phyloP scores from a whole-genome alignment of 2,888 invertebrate genomes.

The Deilephila porcellus region DNA sequence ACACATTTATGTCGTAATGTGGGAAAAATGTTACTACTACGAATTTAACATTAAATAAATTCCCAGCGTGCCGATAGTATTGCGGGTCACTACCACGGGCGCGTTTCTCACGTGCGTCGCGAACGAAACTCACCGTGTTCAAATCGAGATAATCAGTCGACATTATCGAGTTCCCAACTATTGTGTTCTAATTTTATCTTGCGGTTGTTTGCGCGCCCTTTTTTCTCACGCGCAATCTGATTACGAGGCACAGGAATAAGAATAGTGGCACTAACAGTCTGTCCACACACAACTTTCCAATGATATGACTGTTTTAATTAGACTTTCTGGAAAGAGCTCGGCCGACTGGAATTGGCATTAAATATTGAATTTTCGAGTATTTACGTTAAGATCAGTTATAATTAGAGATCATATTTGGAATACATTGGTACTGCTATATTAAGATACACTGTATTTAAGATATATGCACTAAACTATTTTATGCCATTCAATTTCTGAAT shows the following conservation, averaged over 20 bases:
- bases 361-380: too few relatives aligned
- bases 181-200: conserved; percentile 41
- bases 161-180: conserved; percentile 42
- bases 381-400: too few relatives aligned
- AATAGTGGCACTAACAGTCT: not conserved
- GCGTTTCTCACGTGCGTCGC: conserved; percentile 24
- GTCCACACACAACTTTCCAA: not conserved
- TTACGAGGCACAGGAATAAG: conserved; percentile 8
- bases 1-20: not conserved
- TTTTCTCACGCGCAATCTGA: conserved; percentile 45
- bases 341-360: too few relatives aligned
- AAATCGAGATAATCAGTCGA: conserved; percentile 9
- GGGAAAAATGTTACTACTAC: not conserved
- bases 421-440: too few relatives aligned
- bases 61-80: not conserved
- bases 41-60: not conserved
- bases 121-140: conserved; percentile 13
- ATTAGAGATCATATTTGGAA: too few relatives aligned
- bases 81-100: not conserved
- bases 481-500: too few relatives aligned
- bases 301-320: not conserved
- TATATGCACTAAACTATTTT: too few relatives aligned
- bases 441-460: too few relatives aligned
- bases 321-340: too few relatives aligned
- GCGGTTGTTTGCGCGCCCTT: conserved; percentile 41